phyloP scores from a whole-genome alignment of 2,113 vertebrate genomes.

The Tichodroma muraria region DNA sequence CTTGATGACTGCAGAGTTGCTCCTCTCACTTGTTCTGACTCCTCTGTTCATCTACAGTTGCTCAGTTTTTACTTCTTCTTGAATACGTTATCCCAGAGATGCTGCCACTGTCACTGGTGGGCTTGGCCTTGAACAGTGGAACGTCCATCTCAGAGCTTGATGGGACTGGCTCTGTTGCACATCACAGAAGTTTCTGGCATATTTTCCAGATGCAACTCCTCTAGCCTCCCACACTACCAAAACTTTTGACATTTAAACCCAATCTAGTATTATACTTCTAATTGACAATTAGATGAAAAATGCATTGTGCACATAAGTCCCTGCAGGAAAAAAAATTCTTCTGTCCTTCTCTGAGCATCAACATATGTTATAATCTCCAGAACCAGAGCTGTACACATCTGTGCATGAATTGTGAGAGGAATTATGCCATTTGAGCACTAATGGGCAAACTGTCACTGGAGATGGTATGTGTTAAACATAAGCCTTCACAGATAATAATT shows the following conservation, averaged over 20 bases:
- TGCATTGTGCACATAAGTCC: background rate
- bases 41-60: background rate
- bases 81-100: background rate
- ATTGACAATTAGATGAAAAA: background rate
- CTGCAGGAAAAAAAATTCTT: background rate
- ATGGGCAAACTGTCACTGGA: background rate
- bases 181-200: background rate
- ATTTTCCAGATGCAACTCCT: background rate
- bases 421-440: background rate
- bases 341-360: background rate
- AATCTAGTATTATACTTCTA: background rate
- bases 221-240: background rate
- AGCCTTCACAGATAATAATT: background rate
- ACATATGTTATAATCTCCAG: background rate
- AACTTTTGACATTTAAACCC: background rate
- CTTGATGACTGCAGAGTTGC: no score
- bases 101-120: rapidly evolving
- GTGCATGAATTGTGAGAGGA: background rate
- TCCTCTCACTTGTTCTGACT: background rate
- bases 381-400: background rate
- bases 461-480: background rate
- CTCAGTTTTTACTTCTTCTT: background rate
- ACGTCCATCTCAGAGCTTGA: rapidly evolving
- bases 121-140: rapidly evolving
- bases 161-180: background rate